Evolutionary conservation across 2,888 invertebrate species (phyloP).

Genomic region (Conchocele bisecta): DNA sequence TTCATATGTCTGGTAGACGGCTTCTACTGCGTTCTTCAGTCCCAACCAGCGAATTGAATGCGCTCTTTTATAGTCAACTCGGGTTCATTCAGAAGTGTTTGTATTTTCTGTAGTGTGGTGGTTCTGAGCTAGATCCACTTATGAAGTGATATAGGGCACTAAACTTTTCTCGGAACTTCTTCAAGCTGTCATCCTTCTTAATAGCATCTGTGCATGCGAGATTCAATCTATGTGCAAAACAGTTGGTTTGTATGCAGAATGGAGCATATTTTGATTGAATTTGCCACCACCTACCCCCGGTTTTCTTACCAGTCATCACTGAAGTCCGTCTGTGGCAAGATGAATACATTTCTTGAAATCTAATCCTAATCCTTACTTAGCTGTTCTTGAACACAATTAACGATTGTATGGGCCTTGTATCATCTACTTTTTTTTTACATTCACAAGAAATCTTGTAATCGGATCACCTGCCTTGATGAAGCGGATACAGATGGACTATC

Average conservation of each 20-base stretch:
- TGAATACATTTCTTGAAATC: constrained; percentile 19
- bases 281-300: constrained; percentile 41
- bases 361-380: constrained; percentile 10
- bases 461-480: no score
- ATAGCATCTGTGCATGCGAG: constrained; percentile 49
- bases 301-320: constrained; percentile 41
- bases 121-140: constrained; percentile 37
- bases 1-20: constrained; percentile 38
- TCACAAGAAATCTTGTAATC: no score
- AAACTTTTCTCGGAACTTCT: constrained; percentile 51
- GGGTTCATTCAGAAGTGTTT: constrained; percentile 43
- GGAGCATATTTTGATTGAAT: constrained; percentile 32
- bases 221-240: constrained; percentile 43
- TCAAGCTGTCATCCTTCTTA: constrained; percentile 34
- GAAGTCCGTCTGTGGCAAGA: constrained; percentile 51
- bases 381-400: not conserved
- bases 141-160: constrained; percentile 45
- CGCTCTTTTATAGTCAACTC: constrained; percentile 43
- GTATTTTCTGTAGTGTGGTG: constrained; percentile 30
- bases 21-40: constrained; percentile 43
- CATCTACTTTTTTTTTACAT: no score
- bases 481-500: no score
- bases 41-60: constrained; percentile 52
- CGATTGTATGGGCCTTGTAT: constrained; percentile 31
- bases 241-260: constrained; percentile 45